phyloP scores from a whole-genome alignment of 2,113 vertebrate species.

The Anhinga rufa region DNA sequence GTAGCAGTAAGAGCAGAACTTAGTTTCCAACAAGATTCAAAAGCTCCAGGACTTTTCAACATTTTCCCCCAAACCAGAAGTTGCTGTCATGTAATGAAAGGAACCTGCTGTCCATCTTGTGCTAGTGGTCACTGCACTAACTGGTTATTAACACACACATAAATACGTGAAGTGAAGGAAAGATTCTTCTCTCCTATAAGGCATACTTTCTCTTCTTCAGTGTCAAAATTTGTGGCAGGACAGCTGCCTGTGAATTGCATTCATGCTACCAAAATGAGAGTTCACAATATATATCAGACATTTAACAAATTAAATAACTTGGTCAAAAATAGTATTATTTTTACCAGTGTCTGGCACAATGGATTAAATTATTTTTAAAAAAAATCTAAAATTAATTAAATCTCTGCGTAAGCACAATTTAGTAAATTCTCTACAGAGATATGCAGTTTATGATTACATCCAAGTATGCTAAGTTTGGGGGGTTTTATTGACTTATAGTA shows the following conservation, averaged over 20 bases:
- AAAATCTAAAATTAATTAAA: background rate
- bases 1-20: background rate
- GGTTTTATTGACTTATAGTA: background rate
- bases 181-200: background rate
- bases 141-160: background rate
- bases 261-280: background rate
- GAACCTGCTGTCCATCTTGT: background rate
- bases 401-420: background rate
- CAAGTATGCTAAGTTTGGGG: background rate
- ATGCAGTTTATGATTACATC: background rate
- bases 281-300: background rate
- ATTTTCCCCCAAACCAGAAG: background rate
- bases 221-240: background rate
- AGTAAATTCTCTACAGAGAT: background rate
- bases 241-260: background rate
- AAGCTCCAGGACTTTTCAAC: background rate
- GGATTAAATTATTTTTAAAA: background rate
- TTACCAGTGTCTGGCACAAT: background rate
- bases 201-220: background rate
- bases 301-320: background rate
- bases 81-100: background rate
- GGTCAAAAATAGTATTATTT: background rate
- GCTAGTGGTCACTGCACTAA: background rate
- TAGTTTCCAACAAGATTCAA: background rate
- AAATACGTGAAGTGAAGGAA: background rate